Base-by-base conservation (phyloP, 2,797 vertebrate genomes). In the Catostomus latipinnis region DNA sequence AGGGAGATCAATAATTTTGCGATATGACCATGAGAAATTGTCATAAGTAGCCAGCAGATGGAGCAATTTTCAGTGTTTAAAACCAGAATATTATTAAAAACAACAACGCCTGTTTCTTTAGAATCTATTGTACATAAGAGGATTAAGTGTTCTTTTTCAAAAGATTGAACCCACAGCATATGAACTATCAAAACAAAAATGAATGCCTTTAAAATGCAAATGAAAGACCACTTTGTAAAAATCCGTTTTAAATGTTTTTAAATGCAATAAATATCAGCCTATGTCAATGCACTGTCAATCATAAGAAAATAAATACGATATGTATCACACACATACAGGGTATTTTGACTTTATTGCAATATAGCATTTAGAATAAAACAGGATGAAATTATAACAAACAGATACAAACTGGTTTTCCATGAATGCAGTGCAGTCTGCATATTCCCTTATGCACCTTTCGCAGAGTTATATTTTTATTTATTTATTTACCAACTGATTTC, bases 31-130 rank as follows among this genome's bases (percentile, higher is more conserved):
- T n/a, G 12, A 6, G 10, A 9, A 69, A 52, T 50, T 52, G 13
- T 43, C 13, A 0, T 8, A 10, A 11, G 43, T 45, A 16, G 8
- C 76, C 76, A 78, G 76, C 49, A 63, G 76, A 12, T 48, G 67
- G 76, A 70, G 56, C 0, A 8, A 48, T 70, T 70, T 69, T 22
- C 12, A 43, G 45, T 49, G n/a, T 66, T 66, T 57, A 22, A 74
- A 66, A 13, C 10, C 43, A 48, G 34, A 16, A 2, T 9, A 18
- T 16, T 34, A 34, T 3, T 34, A 34, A 3, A 34, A 3, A 3
- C 4, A 4, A 34, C 34, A 34, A 34, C 4, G 34, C 34, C 34
- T 34, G 34, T 3, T 34, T 34, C 34, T 34, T 34, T 34, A 34
- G 34, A 34, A 34, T 3, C 34, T 34, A 34, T 4, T 34, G 34